Conservation (phyloP, 2,888 invertebrate genomes). For the Eutolmus rufibarbis region DNA sequence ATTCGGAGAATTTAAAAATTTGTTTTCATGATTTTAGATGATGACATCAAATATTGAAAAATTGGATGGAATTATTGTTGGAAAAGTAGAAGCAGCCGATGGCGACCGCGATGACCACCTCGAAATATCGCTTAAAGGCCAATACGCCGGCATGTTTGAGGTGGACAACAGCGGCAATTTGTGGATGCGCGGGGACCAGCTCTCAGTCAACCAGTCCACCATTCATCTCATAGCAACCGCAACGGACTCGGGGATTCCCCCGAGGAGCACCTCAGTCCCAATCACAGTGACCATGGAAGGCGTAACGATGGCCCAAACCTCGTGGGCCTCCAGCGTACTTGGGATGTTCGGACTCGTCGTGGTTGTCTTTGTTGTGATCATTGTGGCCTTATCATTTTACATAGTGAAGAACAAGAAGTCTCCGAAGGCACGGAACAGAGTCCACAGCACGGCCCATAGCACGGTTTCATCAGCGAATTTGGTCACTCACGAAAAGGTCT, state of each 20-base stretch:
- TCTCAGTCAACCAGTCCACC: constrained; percentile 64
- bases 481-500: constrained; percentile 59
- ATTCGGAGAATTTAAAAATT: too few species aligned
- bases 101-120: constrained; percentile 82
- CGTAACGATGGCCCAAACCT: constrained; percentile 61
- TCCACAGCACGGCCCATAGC: constrained; percentile 60
- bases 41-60: constrained; percentile 54
- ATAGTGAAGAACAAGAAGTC: constrained; percentile 69
- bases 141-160: constrained; percentile 67
- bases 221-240: constrained; percentile 84
- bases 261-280: constrained; percentile 75
- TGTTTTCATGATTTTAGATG: constrained; percentile 55
- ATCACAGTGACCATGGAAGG: constrained; percentile 71
- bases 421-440: constrained; percentile 57
- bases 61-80: constrained; percentile 63
- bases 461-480: constrained; percentile 61
- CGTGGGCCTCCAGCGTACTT: constrained; percentile 63
- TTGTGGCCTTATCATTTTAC: constrained; percentile 73
- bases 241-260: constrained; percentile 84
- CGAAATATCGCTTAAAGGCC: constrained; percentile 74
- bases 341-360: constrained; percentile 75
- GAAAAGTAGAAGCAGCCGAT: constrained; percentile 83
- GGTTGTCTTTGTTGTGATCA: constrained; percentile 74
- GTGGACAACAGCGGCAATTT: constrained; percentile 66
- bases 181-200: constrained; percentile 66